A percentile compares a stretch with the other conserved stretches of the same genome.
Conservation (phyloP, 2,113 vertebrate species). For the Athene cunicularia region DNA sequence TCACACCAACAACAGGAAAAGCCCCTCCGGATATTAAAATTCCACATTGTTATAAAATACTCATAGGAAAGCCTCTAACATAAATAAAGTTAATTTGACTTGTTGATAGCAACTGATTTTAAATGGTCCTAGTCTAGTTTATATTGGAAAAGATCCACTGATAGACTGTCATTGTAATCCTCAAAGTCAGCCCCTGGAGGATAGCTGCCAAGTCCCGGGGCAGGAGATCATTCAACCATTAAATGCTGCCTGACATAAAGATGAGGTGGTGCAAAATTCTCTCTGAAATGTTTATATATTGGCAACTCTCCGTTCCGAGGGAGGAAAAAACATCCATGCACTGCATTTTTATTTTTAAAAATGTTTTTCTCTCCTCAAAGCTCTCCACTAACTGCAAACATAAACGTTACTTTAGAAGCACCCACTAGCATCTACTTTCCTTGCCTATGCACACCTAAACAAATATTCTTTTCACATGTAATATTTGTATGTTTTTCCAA, state of each 20-base stretch:
- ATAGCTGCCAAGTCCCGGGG: slow-evolving; percentile 54
- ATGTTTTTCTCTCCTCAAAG: slow-evolving; percentile 66
- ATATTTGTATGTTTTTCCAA: slow-evolving; percentile 73
- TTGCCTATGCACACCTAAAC: slow-evolving; percentile 47
- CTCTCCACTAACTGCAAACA: slow-evolving; percentile 41
- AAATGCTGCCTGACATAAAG: slow-evolving; percentile 73
- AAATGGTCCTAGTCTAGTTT: slow-evolving; percentile 62
- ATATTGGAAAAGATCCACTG: slow-evolving; percentile 60
- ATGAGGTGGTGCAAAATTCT: slow-evolving; percentile 70
- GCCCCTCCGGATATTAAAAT: slow-evolving; percentile 40
- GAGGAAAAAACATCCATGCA: slow-evolving; percentile 58
- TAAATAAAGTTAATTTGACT: slow-evolving; percentile 60
- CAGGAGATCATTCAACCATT: slow-evolving; percentile 59
- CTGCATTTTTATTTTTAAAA: background rate
- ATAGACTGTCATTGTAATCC: slow-evolving; percentile 60
- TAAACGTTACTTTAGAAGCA: slow-evolving; percentile 70
- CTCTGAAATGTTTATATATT: slow-evolving; percentile 71
- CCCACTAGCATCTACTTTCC: background rate
- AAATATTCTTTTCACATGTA: slow-evolving; percentile 61
- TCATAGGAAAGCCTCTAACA: slow-evolving; percentile 38
- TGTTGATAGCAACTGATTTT: slow-evolving; percentile 65
- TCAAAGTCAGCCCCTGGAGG: slow-evolving; percentile 36
- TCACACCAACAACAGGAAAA: slow-evolving; percentile 4
- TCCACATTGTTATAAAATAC: slow-evolving; percentile 39
- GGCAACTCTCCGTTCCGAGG: slow-evolving; percentile 30